These are phyloP conservation scores for Cybosia mesomella DNA, from an alignment of 2,888 invertebrate genomes.

Conservation along the genomic window DNA sequence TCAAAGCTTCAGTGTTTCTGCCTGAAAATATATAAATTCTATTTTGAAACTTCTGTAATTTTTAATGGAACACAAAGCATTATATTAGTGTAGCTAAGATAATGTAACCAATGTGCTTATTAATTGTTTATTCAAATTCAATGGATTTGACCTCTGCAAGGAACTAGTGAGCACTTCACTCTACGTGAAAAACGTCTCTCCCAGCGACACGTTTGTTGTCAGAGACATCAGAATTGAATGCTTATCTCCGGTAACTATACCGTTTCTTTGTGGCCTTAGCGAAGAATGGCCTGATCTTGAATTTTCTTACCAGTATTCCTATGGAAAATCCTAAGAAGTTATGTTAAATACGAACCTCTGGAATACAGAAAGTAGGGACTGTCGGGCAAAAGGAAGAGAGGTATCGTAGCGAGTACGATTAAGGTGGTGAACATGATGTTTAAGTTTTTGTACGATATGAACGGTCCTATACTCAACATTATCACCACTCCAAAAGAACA, in stretches of 20 bases:
- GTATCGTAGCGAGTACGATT: conserved; percentile 55
- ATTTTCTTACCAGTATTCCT: no score
- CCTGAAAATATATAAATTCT: conserved; percentile 53
- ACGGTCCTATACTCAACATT: conserved; percentile 73
- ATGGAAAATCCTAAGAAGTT: not conserved
- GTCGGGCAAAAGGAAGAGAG: conserved; percentile 70
- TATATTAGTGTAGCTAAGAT: no score
- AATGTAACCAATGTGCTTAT: not conserved
- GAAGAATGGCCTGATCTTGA: not conserved
- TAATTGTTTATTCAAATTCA: not conserved
- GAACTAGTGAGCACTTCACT: no score
- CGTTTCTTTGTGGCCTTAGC: no score
- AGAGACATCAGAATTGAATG: no score
- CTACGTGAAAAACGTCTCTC: no score
- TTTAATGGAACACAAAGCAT: no score
- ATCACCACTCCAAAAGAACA: conserved; percentile 68
- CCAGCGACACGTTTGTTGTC: no score
- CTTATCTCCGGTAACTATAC: no score
- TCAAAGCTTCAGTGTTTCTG: conserved; percentile 59
- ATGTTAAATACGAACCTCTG: conserved; percentile 62
- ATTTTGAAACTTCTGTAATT: not conserved
- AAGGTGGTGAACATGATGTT: conserved; percentile 57
- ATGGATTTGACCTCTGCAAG: no score
- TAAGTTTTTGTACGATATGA: conserved; percentile 60
- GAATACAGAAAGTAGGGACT: conserved; percentile 69